Evolutionary conservation across 1,140 invertebrate genomes (phyloP).

Genomic region (Ips nitidus): DNA sequence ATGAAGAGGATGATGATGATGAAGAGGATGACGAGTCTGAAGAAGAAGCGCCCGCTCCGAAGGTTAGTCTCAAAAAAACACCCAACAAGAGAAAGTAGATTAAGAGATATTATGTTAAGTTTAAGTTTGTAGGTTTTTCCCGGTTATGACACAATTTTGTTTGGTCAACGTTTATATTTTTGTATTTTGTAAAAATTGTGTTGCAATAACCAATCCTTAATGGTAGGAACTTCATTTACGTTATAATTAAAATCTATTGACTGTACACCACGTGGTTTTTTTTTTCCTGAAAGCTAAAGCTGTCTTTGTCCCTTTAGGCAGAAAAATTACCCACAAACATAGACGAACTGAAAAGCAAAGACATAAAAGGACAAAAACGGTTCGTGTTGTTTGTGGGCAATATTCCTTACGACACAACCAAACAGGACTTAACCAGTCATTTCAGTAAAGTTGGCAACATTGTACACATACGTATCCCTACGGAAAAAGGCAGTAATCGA

Average conservation of each 20-base stretch:
- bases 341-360: conserved; percentile 33
- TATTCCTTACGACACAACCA: conserved; percentile 50
- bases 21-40: conserved; percentile 38
- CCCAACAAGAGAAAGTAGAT: conserved; percentile 41
- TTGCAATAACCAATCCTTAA: not conserved
- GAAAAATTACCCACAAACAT: conserved; percentile 19
- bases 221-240: not conserved
- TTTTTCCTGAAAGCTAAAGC: not conserved
- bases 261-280: not conserved
- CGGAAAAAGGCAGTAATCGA: conserved; percentile 46
- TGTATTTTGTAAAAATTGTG: not conserved
- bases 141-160: conserved; percentile 8
- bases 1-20: conserved; percentile 39
- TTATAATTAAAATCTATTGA: not conserved
- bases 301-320: conserved; percentile 14
- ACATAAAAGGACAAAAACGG: conserved; percentile 41
- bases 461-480: conserved; percentile 52
- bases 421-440: conserved; percentile 54
- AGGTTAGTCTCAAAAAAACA: conserved; percentile 40
- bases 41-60: conserved; percentile 27
- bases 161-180: conserved; percentile 1
- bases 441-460: conserved; percentile 54
- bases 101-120: conserved; percentile 14
- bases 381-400: conserved; percentile 58
- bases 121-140: conserved; percentile 4